Conservation (phyloP, 2,797 vertebrate species). For the Catostomus latipinnis region DNA sequence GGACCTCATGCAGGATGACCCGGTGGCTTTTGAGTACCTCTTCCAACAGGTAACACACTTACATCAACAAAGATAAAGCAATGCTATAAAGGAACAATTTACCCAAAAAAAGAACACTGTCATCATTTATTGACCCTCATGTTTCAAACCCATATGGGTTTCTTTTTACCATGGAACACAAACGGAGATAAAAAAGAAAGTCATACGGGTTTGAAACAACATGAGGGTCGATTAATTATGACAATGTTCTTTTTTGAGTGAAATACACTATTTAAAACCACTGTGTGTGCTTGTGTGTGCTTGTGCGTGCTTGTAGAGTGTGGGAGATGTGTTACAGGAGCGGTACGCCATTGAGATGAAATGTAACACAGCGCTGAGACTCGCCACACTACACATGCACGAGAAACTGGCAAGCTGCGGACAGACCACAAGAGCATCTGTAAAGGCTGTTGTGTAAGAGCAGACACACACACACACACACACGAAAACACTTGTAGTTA, state of each 20-base stretch:
- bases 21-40: conserved; percentile 92
- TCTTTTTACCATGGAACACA: too few relatives aligned
- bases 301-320: conserved; percentile 81
- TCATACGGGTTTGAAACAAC: too few relatives aligned
- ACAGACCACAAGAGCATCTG: conserved; percentile 88
- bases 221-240: too few relatives aligned
- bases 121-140: too few relatives aligned
- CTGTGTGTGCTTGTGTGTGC: too few relatives aligned
- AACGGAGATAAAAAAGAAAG: too few relatives aligned
- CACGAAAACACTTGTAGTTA: too few relatives aligned
- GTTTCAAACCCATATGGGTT: too few relatives aligned
- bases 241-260: too few relatives aligned
- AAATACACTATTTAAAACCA: neutral
- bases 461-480: neutral
- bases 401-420: conserved; percentile 91
- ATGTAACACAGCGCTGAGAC: conserved; percentile 90
- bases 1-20: conserved; percentile 91
- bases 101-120: too few relatives aligned
- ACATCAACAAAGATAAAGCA: neutral
- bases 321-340: conserved; percentile 94
- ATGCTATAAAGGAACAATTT: too few relatives aligned
- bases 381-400: conserved; percentile 96
- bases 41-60: conserved; percentile 88
- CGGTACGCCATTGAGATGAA: conserved; percentile 98
- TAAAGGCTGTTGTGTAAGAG: conserved; percentile 96